Evolutionary conservation across 2,888 invertebrate species (phyloP).

Genomic region (Prostheceraeus crozeri): DNA sequence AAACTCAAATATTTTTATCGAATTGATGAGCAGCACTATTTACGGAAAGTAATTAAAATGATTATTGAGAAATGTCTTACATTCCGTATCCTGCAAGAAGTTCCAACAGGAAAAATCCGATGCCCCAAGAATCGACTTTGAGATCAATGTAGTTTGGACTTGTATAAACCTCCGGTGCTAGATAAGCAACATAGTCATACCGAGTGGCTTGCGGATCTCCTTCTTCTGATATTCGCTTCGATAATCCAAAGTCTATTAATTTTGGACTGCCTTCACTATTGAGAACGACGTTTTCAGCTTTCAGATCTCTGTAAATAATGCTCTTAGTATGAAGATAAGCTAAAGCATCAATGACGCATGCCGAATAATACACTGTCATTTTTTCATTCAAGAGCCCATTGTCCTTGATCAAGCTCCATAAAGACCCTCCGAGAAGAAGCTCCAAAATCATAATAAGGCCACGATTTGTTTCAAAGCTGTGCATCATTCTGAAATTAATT

Average conservation of each 20-base stretch:
- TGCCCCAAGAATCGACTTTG: slow-evolving; percentile 33
- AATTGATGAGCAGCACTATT: too few species aligned
- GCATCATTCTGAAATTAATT: too few species aligned
- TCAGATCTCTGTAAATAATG: slow-evolving; percentile 31
- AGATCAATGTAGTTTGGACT: neutral
- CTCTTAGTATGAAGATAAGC: slow-evolving; percentile 24
- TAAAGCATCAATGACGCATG: slow-evolving; percentile 29
- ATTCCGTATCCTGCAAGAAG: slow-evolving; percentile 33
- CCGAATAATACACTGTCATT: slow-evolving; percentile 26
- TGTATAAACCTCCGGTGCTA: slow-evolving; percentile 30
- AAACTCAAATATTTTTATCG: too few species aligned
- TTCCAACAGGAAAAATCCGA: slow-evolving; percentile 32
- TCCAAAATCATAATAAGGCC: slow-evolving; percentile 35
- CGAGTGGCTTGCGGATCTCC: slow-evolving; percentile 21
- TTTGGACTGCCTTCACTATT: neutral
- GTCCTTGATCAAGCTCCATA: slow-evolving; percentile 24
- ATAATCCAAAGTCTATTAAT: slow-evolving; percentile 32
- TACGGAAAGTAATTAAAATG: too few species aligned
- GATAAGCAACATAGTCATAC: slow-evolving; percentile 33
- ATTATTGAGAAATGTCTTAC: too few species aligned
- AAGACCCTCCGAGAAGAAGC: slow-evolving; percentile 31
- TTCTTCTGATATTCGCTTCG: slow-evolving; percentile 23
- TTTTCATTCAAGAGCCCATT: slow-evolving; percentile 26
- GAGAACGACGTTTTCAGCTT: slow-evolving; percentile 33
- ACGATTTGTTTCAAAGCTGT: too few species aligned